A percentile compares a stretch with the other conserved stretches of the same genome.
These are phyloP conservation scores for Drymodes brunneopygia DNA, from an alignment of 2,113 vertebrate species.

Conservation along the genomic window DNA sequence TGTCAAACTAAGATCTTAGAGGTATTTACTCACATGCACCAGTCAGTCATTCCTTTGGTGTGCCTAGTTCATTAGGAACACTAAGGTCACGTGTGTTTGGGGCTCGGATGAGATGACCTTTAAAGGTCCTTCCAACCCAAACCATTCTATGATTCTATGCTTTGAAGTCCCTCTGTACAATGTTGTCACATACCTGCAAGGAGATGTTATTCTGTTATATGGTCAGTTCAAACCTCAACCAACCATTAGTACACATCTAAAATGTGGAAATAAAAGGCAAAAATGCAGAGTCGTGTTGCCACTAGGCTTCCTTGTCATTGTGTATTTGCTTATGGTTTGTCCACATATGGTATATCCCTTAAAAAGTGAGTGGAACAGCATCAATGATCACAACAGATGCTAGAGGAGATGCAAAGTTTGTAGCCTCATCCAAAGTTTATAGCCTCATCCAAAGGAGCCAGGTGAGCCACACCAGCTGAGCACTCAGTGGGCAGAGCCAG, in stretches of 20 bases:
- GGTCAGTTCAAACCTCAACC: neutral
- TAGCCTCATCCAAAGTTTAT: neutral
- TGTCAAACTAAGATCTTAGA: neutral
- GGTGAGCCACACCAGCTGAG: neutral
- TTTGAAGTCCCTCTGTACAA: neutral
- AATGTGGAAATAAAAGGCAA: neutral
- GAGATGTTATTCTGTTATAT: neutral
- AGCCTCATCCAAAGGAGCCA: neutral
- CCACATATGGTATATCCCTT: neutral
- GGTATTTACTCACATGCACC: neutral
- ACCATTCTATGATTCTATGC: neutral
- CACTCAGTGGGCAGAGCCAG: neutral
- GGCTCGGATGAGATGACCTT: neutral
- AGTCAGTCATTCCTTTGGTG: neutral
- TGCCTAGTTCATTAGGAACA: neutral
- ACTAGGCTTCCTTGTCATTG: accelerated
- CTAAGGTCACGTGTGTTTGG: neutral
- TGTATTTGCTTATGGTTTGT: neutral
- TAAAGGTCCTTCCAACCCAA: neutral
- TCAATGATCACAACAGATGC: neutral
- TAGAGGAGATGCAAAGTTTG: neutral
- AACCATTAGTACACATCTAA: neutral
- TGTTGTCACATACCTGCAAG: neutral
- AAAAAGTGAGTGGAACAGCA: neutral
- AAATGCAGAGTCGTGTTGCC: neutral